These are phyloP conservation scores for Petrolisthes manimaculis DNA, from an alignment of 2,888 invertebrate genomes.

Conservation along the genomic window DNA sequence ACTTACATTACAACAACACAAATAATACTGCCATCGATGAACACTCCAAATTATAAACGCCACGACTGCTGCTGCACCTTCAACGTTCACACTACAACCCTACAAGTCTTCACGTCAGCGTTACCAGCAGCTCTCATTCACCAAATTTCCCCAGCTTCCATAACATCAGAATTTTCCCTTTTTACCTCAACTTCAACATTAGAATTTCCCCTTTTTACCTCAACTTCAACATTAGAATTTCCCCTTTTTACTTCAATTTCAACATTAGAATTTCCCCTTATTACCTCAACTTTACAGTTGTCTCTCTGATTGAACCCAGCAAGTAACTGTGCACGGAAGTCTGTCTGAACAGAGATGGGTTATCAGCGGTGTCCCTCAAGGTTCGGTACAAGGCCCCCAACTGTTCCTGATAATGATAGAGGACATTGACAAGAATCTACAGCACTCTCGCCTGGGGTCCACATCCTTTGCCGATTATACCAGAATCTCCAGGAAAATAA, in stretches of 20 bases:
- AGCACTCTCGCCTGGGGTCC: background rate
- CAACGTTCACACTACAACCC: slow-evolving; percentile 45
- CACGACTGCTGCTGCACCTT: slow-evolving; percentile 16
- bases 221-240: no score
- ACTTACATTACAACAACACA: slow-evolving; percentile 61
- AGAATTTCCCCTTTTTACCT: no score
- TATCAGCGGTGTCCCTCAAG: background rate
- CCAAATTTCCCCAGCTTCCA: no score
- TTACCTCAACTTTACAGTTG: background rate
- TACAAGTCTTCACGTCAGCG: no score
- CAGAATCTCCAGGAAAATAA: no score
- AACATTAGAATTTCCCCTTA: no score
- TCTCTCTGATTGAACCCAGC: background rate
- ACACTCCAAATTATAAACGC: slow-evolving; percentile 52
- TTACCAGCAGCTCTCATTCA: no score
- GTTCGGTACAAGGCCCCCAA: background rate
- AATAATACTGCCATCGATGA: slow-evolving; percentile 61
- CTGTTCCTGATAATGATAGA: slow-evolving; percentile 11
- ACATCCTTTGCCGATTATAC: background rate
- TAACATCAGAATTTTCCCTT: no score
- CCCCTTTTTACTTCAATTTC: no score
- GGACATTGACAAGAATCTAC: background rate
- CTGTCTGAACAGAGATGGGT: background rate
- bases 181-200: no score
- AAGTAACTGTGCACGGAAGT: background rate